Base-by-base conservation (phyloP, 2,113 vertebrate genomes). In the Chamaetylas fuelleborni region DNA sequence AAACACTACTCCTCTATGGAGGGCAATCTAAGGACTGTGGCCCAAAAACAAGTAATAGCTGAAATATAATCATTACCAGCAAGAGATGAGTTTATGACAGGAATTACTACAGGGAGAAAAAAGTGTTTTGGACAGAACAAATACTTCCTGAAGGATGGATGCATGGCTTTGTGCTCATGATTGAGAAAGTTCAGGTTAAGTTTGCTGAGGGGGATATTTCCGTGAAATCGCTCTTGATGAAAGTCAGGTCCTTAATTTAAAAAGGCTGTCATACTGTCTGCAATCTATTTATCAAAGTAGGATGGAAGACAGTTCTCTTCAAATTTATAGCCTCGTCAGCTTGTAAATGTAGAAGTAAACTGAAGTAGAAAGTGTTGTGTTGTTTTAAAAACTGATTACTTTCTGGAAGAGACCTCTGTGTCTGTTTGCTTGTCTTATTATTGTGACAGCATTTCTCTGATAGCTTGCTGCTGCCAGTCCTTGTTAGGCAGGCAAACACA, bases 311-410 rank as follows among this genome's bases (percentile, higher is more conserved):
- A 26, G 33, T 56, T 78, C 51, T 83, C 25, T 86, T 81, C 78
- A 91, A 89, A 91, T 92, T 67, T 91, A 91, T 91, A 81, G 65
- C 86, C 50, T 91, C 19, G 3, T 96, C 95, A 92, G 86, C 70
- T 94, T 79, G 81, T 91, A 88, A 92, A 94, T 64, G 77, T 86
- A 84, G 73, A 86, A 89, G 90, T 86, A 93, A 95, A 93, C 77
- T 91, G 80, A 89, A 89, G 53, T 28, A 78, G 91, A 78, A 93
- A 83, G 56, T 60, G 83, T 56, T 70, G 54, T 72, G 67, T 90
- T 95, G 60, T 92, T 93, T 86, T 93, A 54, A 77, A 93, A 95
- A 78, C 82, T 86, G 88, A 92, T 94, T 93, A 86, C 80, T 93
- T 93, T 90, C 67, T 82, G 80, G 62, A 81, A 72, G 66, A 92